These are phyloP conservation scores for Smutsia temminckii DNA, from an alignment of 2,797 vertebrate species.

Conservation along the genomic window DNA sequence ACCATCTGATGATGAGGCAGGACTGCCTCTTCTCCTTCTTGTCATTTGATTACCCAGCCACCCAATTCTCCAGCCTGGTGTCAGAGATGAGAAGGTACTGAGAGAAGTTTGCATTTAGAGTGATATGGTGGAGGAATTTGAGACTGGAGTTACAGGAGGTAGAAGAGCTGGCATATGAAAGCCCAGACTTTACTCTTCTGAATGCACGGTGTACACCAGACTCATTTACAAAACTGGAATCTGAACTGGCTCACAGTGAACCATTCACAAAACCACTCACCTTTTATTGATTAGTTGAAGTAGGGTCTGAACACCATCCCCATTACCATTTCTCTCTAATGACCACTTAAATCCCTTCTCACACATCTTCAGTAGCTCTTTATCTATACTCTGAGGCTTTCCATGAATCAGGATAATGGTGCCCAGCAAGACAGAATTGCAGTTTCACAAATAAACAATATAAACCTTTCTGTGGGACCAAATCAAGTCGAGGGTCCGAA, in stretches of 20 bases:
- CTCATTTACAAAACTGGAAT: background rate
- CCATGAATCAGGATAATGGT: background rate
- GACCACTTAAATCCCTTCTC: background rate
- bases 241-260: background rate
- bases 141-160: background rate
- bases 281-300: background rate
- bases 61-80: background rate
- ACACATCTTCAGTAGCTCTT: background rate
- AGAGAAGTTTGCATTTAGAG: background rate
- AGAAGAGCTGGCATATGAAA: background rate
- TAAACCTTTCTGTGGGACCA: background rate
- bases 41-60: background rate
- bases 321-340: background rate
- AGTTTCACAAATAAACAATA: background rate
- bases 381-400: background rate
- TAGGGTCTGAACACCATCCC: background rate
- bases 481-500: background rate
- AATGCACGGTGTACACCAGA: background rate
- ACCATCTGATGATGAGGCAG: background rate
- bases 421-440: background rate
- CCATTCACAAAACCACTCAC: background rate
- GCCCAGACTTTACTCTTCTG: background rate
- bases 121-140: background rate
- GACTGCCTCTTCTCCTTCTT: background rate
- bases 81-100: background rate